These are phyloP conservation scores for Dendrocopos noguchii DNA, from an alignment of 2,113 vertebrate genomes.

Conservation along the genomic window DNA sequence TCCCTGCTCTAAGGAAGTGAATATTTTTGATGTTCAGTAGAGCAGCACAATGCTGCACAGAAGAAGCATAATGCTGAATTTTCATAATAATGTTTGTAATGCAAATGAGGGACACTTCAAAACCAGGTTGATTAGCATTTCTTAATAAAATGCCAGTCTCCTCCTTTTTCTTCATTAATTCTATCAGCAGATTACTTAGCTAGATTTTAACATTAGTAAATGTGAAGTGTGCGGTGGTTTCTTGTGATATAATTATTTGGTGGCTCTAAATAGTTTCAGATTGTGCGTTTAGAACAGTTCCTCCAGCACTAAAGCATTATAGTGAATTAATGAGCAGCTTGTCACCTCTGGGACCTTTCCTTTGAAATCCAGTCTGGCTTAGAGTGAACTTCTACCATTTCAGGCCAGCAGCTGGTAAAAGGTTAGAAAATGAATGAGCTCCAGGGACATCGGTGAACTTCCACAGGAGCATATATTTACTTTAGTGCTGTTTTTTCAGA, in stretches of 20 bases:
- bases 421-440: constrained; percentile 76
- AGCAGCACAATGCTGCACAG: constrained; percentile 73
- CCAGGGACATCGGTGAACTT: constrained; percentile 25
- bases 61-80: constrained; percentile 76
- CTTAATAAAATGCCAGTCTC: constrained; percentile 78
- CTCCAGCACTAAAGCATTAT: constrained; percentile 62
- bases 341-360: constrained; percentile 72
- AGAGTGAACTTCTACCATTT: constrained; percentile 70
- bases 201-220: constrained; percentile 66
- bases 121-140: constrained; percentile 88
- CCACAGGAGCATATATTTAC: constrained; percentile 68
- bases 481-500: constrained; percentile 36
- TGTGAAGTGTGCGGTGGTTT: constrained; percentile 67
- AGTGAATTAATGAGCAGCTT: constrained; percentile 79
- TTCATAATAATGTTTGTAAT: constrained; percentile 88
- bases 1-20: constrained; percentile 63
- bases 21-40: constrained; percentile 76
- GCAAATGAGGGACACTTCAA: constrained; percentile 89
- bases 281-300: constrained; percentile 76
- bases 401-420: constrained; percentile 72
- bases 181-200: constrained; percentile 74
- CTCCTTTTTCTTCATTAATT: constrained; percentile 74
- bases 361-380: constrained; percentile 75
- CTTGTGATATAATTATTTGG: constrained; percentile 76
- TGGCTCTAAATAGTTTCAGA: constrained; percentile 76